Conservation (phyloP, 23 tunicate species). For the Botrylloides violaceus region DNA sequence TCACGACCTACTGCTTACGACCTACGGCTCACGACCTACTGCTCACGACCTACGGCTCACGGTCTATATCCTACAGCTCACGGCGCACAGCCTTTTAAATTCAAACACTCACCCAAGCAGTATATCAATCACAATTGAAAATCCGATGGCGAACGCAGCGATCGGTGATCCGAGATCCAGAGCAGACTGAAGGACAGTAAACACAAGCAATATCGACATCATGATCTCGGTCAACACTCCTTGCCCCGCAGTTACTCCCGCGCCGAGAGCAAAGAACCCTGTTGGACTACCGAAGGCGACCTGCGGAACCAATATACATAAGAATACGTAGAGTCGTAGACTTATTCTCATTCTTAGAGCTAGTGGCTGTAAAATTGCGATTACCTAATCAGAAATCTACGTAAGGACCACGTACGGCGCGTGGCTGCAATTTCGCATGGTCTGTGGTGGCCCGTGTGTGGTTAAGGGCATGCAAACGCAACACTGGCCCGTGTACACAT, state of each 20-base stretch:
- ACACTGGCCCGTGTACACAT: too few relatives aligned
- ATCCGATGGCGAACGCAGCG: conserved; percentile 88
- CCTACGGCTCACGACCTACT: too few relatives aligned
- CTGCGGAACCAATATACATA: conserved; percentile 21
- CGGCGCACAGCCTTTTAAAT: too few relatives aligned
- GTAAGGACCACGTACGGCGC: too few relatives aligned
- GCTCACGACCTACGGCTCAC: too few relatives aligned
- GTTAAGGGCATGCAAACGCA: too few relatives aligned
- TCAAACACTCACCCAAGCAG: conserved; percentile 49
- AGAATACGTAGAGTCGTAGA: background rate
- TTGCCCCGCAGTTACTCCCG: conserved; percentile 34
- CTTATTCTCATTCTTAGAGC: background rate
- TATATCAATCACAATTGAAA: conserved; percentile 67
- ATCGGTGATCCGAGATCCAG: conserved; percentile 44
- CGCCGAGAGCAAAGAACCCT: conserved; percentile 50
- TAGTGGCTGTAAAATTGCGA: too few relatives aligned
- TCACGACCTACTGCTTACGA: too few relatives aligned
- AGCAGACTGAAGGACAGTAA: conserved; percentile 64
- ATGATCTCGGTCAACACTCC: conserved; percentile 61
- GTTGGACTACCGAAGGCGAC: conserved; percentile 32
- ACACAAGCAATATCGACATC: conserved; percentile 44
- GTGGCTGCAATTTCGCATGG: too few relatives aligned
- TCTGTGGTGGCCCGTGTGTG: too few relatives aligned
- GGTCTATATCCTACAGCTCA: too few relatives aligned
- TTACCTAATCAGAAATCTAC: too few relatives aligned